Conservation (phyloP, 2,888 invertebrate species). For the Rhingia rostrata region DNA sequence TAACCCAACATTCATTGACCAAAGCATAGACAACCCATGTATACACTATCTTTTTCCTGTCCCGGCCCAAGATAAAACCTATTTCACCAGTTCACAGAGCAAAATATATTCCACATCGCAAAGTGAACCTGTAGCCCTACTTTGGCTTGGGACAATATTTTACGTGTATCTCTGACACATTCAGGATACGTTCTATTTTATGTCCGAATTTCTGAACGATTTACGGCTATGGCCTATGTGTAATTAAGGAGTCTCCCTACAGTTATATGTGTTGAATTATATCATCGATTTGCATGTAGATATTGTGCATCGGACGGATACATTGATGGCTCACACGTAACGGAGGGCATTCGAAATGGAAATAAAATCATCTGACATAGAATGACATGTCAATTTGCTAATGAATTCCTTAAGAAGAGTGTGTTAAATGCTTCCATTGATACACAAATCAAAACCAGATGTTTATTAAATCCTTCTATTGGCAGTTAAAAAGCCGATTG, state of each 20-base stretch:
- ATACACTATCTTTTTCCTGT: no score
- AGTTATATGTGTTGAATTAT: not conserved
- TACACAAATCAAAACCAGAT: no score
- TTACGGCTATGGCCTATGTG: not conserved
- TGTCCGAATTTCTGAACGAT: not conserved
- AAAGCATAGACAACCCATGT: no score
- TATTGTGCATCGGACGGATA: not conserved
- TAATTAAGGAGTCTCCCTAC: not conserved
- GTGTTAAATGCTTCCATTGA: no score
- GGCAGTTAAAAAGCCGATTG: no score
- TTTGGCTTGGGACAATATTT: not conserved
- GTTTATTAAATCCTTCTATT: no score
- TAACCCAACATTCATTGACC: no score
- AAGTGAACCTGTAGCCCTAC: not conserved
- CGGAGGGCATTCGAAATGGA: not conserved
- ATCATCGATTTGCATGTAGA: constrained; percentile 2
- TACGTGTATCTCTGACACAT: constrained; percentile 4
- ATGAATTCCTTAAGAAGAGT: no score
- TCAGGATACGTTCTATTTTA: not conserved
- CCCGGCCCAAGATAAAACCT: not conserved
- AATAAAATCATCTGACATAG: constrained; percentile 11
- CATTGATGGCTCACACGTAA: constrained; percentile 4
- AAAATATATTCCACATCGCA: not conserved
- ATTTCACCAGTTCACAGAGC: not conserved
- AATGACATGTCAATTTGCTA: no score